Conservation (phyloP, 1,140 invertebrate genomes). For the Bombus pascuorum region DNA sequence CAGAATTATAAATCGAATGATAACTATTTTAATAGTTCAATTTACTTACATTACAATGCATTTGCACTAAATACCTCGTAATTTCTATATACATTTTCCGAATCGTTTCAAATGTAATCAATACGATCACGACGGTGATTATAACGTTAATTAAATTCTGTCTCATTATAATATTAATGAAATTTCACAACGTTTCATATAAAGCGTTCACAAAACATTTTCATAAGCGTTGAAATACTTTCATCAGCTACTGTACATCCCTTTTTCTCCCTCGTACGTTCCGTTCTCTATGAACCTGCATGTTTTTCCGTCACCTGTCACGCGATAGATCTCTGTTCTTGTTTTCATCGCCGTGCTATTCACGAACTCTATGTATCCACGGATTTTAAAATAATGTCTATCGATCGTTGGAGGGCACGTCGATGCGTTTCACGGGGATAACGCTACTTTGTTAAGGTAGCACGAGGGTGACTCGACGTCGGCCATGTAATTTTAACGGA, state of each 20-base stretch:
- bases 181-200: too few species aligned
- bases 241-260: too few species aligned
- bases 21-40: too few species aligned
- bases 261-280: too few species aligned
- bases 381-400: constrained; percentile 27
- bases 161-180: too few species aligned
- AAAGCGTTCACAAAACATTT: too few species aligned
- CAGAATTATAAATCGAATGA: too few species aligned
- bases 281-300: background rate
- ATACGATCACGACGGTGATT: too few species aligned
- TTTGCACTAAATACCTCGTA: background rate
- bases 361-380: background rate
- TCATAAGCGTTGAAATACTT: background rate
- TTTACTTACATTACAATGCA: too few species aligned
- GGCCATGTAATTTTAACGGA: background rate
- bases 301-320: constrained; percentile 1
- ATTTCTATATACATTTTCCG: background rate
- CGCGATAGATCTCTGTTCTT: constrained; percentile 29
- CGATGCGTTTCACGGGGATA: background rate
- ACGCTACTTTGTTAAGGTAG: background rate
- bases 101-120: background rate
- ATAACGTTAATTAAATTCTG: too few species aligned
- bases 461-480: background rate
- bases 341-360: background rate
- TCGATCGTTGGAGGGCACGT: constrained; percentile 1